Evolutionary conservation across 1,140 invertebrate species (phyloP), one percentile per base, ranked within the genome.

Genomic region (Achroia grisella): DNA sequence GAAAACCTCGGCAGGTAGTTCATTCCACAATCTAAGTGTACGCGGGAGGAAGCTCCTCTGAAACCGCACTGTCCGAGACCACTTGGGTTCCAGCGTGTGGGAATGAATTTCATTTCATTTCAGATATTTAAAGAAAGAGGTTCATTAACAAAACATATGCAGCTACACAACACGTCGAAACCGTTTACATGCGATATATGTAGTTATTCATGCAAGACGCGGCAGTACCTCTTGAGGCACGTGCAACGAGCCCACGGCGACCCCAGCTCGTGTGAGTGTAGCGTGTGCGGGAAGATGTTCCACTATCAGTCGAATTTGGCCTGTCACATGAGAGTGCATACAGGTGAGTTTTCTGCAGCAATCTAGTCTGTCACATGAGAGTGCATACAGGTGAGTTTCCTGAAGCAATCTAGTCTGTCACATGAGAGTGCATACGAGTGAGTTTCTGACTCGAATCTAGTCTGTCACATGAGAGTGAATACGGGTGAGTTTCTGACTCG

Each of bases 211-310:
- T 51, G 49, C 10, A 69, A 64, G 39, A 61, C 56, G 0, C 56
- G 49, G 39, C 67, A 72, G 39, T 74, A 71, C 14, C 40, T 78
- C 0, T 33, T 17, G 1, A 36, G 47, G 3, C 74, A 76, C 10
- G 31, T 56, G 1, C 65, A 48, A 13, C 44, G 89, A 89, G 0
- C 17, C 2, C 17, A 23, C 17, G 17, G 17, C 2, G 17, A 23
- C 17, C 90, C 91, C 12, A 90, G 89, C 45, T 91, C 90, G 0
- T 90, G 89, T 40, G 89, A 90, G 29, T 92, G 91, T 62, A 85
- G 88, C 30, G 89, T 89, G n/a, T 93, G 92, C 51, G 84, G 86
- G 0, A 85, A 91, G 28, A 86, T 82, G 1, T 89, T 89, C 30
- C 88, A 87, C 1, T 88, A 77, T 0, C 82, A 86, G 33, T 79